These are phyloP conservation scores for Gryllus longicercus DNA, from an alignment of 2,888 invertebrate species.

Conservation along the genomic window DNA sequence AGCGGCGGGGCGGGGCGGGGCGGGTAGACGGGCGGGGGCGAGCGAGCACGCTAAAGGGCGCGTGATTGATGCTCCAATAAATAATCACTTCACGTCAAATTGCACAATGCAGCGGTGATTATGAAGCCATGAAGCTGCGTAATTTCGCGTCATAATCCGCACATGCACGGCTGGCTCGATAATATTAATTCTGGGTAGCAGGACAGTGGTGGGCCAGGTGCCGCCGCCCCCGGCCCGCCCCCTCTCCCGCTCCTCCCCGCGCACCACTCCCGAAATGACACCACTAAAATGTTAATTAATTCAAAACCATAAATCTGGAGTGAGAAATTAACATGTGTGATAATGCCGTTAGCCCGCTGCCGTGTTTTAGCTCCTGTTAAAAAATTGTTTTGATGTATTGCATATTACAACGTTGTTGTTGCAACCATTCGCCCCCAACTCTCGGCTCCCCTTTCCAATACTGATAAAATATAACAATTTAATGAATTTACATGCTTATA, in stretches of 20 bases:
- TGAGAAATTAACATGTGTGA: slow-evolving; percentile 27
- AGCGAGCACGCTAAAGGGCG: slow-evolving; percentile 29
- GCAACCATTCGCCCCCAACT: not conserved
- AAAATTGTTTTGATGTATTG: slow-evolving; percentile 25
- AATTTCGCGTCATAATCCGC: slow-evolving; percentile 25
- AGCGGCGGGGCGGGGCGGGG: not conserved
- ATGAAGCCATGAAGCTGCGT: slow-evolving; percentile 30
- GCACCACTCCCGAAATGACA: not conserved
- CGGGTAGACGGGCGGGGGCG: not conserved
- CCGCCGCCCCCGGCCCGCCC: not conserved
- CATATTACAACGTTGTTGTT: slow-evolving; percentile 24
- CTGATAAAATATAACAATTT: slow-evolving; percentile 22
- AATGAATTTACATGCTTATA: slow-evolving; percentile 23
- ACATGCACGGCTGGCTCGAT: slow-evolving; percentile 18
- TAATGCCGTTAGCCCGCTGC: slow-evolving; percentile 20
- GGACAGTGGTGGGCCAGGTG: not conserved
- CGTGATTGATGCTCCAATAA: slow-evolving; percentile 35
- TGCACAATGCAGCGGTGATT: slow-evolving; percentile 35
- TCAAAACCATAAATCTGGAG: slow-evolving; percentile 22
- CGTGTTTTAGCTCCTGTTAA: slow-evolving; percentile 18
- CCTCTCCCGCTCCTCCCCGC: not conserved
- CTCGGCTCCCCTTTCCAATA: not conserved
- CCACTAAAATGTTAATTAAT: slow-evolving; percentile 25
- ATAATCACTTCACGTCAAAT: slow-evolving; percentile 36
- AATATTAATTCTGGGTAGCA: slow-evolving; percentile 22